phyloP scores from a whole-genome alignment of 2,888 invertebrate species.

The Oxycera nigricornis region DNA sequence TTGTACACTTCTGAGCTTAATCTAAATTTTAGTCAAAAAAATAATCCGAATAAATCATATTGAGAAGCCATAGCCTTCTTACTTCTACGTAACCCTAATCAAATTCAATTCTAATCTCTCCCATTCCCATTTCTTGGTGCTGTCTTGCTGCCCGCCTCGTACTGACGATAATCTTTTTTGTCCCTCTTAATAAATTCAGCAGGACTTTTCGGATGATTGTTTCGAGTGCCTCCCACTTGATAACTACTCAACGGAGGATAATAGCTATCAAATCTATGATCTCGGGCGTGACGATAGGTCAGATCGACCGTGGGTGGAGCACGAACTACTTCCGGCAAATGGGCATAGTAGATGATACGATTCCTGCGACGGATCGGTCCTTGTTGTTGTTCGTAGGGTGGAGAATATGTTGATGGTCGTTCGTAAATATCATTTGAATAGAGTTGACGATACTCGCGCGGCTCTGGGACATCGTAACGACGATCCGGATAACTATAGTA shows the following conservation, averaged over 20 bases:
- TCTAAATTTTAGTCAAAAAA: too few relatives aligned
- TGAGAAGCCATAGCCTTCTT: too few relatives aligned
- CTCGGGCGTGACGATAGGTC: slow-evolving; percentile 63
- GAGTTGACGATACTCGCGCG: slow-evolving; percentile 55
- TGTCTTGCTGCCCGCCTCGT: not conserved
- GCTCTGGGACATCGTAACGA: slow-evolving; percentile 58
- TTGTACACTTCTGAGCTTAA: too few relatives aligned
- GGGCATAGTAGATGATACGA: slow-evolving; percentile 75
- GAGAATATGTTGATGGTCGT: slow-evolving; percentile 51
- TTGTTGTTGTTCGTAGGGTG: not conserved
- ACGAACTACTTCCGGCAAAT: slow-evolving; percentile 72
- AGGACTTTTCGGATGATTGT: slow-evolving; percentile 42
- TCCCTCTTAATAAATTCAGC: slow-evolving; percentile 54
- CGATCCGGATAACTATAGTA: slow-evolving; percentile 60
- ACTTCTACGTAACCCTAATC: too few relatives aligned
- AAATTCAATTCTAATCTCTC: not conserved
- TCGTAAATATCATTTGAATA: slow-evolving; percentile 58
- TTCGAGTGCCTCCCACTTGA: slow-evolving; percentile 36
- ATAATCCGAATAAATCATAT: too few relatives aligned
- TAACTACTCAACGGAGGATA: slow-evolving; percentile 48
- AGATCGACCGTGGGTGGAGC: slow-evolving; percentile 68
- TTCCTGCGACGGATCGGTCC: slow-evolving; percentile 50
- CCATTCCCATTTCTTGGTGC: slow-evolving; percentile 4
- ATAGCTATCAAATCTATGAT: slow-evolving; percentile 55
- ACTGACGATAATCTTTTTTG: slow-evolving; percentile 52